Evolutionary conservation across 2,797 vertebrate genomes (phyloP).

Genomic region (Eutrigla gurnardus): DNA sequence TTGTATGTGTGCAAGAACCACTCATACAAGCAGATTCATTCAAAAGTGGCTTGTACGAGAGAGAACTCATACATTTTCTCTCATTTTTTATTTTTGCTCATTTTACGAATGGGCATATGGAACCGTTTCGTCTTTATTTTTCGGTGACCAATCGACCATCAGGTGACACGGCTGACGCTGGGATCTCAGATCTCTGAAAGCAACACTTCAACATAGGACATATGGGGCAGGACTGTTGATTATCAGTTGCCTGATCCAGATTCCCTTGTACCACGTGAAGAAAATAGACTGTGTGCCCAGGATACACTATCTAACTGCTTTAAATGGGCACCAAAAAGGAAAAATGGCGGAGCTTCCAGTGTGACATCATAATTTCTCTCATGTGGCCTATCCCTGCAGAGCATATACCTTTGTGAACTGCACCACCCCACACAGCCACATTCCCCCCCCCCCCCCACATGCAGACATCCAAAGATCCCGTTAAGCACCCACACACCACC

Average conservation of each 20-base stretch:
- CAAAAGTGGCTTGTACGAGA: not conserved
- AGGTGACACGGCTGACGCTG: not conserved
- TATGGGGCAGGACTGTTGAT: too few relatives aligned
- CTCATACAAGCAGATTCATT: not conserved
- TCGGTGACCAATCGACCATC: not conserved
- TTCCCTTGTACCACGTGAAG: too few relatives aligned
- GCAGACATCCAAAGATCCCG: constrained; percentile 17
- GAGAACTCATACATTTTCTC: too few relatives aligned
- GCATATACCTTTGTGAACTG: constrained; percentile 17
- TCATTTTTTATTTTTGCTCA: too few relatives aligned
- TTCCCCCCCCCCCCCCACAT: not conserved
- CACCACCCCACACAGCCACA: not conserved
- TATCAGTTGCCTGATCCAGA: too few relatives aligned
- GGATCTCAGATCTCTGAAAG: too few relatives aligned
- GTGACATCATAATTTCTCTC: not conserved
- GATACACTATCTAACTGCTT: too few relatives aligned
- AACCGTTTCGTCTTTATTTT: too few relatives aligned
- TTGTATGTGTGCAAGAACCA: not conserved
- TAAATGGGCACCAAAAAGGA: too few relatives aligned
- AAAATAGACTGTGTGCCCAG: too few relatives aligned
- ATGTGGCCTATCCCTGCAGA: not conserved
- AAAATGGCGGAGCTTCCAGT: not conserved
- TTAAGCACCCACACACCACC: constrained; percentile 23
- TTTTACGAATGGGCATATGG: too few relatives aligned
- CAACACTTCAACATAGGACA: too few relatives aligned